Base-by-base conservation (phyloP, 2,888 invertebrate genomes). In the Lissonota sp. region DNA sequence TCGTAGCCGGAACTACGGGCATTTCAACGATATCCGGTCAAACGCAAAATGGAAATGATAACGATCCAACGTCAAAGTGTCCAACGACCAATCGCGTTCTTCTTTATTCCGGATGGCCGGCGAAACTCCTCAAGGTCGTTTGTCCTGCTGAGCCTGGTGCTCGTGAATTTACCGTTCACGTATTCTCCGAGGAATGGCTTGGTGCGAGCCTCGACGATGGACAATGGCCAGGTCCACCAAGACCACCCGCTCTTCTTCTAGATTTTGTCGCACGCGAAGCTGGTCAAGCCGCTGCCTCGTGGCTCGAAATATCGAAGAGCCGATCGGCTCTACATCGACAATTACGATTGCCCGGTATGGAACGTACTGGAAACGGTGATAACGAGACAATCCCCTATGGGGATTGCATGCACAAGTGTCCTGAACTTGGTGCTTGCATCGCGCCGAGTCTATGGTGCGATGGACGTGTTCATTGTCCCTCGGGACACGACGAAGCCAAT, bases 171-270 rank as follows among this genome's bases (percentile, higher is more conserved):
- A 95, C 95, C 1, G 94, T 97, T 81, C 97, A 97, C 86, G 94
- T 97, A 82, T 97, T 97, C 93, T 96, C 96, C 46, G 96, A 95
- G 88, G 97, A 97, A 90, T 97, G 97, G 97, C 94, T 94, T 87
- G 94, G 94, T 0, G 92, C 92, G 55, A 92, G 92, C 79, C 74
- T 87, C 26, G 87, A 89, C 46, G 88, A 88, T 26, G 87, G 87
- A 37, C 81, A 81, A 83, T 91, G 89, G 88, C 90, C 90, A 0
- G 88, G 90, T 1, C 91, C 91, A 4, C 88, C 90, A 62, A 93
- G 94, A 73, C 94, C 95, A 4, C 94, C 95, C 3, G 94, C 94
- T 80, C 93, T 96, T 86, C 92, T 96, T 8, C 92, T 96, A 26
- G 96, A 96, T 87, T 96, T 96, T 90, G 94, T 96, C 16, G 94